Conservation (phyloP, 2,888 invertebrate genomes). For the Leptinotarsa tumamoca region DNA sequence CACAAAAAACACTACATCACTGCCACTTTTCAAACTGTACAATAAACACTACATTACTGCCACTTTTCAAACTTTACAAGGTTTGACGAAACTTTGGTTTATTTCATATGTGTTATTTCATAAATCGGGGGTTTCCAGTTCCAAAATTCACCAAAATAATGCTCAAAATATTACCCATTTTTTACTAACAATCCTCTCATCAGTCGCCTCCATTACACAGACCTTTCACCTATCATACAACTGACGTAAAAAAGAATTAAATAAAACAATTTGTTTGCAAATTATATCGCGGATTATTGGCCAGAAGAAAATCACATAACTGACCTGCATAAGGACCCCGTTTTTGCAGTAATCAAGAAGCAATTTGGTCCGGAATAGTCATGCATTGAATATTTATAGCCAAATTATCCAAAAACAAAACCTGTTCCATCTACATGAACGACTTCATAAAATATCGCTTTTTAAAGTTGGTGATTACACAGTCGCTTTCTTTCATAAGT, state of each 20-base stretch:
- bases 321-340: slow-evolving; percentile 34
- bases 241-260: background rate
- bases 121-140: no score
- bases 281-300: slow-evolving; percentile 50
- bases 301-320: slow-evolving; percentile 48
- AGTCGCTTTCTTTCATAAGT: slow-evolving; percentile 56
- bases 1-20: no score
- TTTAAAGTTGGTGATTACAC: slow-evolving; percentile 59
- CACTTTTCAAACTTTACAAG: no score
- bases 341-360: slow-evolving; percentile 41
- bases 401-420: slow-evolving; percentile 45
- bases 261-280: background rate
- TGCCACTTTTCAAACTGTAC: no score
- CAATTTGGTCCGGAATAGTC: slow-evolving; percentile 38
- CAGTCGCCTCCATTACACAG: background rate
- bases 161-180: no score
- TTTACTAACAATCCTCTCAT: no score
- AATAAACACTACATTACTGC: no score
- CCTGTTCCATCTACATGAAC: slow-evolving; percentile 52
- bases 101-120: no score
- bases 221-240: background rate
- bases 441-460: slow-evolving; percentile 58
- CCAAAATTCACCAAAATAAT: no score
- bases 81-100: no score
- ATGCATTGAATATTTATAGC: slow-evolving; percentile 41